Conservation (phyloP, 1,140 invertebrate species). For the Heterodera schachtii region DNA sequence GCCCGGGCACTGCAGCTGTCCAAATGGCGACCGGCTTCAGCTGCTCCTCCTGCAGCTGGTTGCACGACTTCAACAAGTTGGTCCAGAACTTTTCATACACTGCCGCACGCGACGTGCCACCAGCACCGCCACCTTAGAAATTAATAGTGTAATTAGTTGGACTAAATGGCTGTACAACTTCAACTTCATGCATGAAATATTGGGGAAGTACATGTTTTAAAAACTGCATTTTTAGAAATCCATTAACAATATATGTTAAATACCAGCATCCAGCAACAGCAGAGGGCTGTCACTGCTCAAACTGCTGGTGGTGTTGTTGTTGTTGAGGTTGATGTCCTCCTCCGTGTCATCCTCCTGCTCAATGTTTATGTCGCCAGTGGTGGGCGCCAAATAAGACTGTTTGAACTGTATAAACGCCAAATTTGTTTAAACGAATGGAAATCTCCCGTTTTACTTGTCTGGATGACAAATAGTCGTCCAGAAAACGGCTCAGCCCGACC, state of each 20-base stretch:
- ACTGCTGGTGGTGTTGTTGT: constrained; percentile 11
- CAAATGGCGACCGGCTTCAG: constrained; percentile 40
- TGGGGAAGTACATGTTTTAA: too few relatives aligned
- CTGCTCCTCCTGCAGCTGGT: constrained; percentile 42
- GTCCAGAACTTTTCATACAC: constrained; percentile 43
- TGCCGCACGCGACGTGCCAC: neutral
- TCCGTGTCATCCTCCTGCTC: constrained; percentile 14
- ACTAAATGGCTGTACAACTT: too few relatives aligned
- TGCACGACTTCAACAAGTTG: constrained; percentile 41
- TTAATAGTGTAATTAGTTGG: too few relatives aligned
- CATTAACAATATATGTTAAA: too few relatives aligned
- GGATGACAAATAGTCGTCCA: constrained; percentile 33
- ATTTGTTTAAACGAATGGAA: too few relatives aligned
- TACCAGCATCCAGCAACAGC: neutral
- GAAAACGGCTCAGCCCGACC: constrained; percentile 25
- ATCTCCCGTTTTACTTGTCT: constrained; percentile 21
- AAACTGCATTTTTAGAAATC: too few relatives aligned
- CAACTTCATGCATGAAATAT: too few relatives aligned
- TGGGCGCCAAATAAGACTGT: constrained; percentile 31
- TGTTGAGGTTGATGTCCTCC: neutral
- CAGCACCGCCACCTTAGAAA: constrained; percentile 18
- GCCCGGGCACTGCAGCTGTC: constrained; percentile 31
- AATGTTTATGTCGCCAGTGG: neutral
- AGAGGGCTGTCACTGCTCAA: constrained; percentile 7
- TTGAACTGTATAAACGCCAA: constrained; percentile 26